Percentiles rank a stretch among this genome's conserved stretches.
Conservation (phyloP, 2,888 invertebrate species). For the Apeira syringaria region DNA sequence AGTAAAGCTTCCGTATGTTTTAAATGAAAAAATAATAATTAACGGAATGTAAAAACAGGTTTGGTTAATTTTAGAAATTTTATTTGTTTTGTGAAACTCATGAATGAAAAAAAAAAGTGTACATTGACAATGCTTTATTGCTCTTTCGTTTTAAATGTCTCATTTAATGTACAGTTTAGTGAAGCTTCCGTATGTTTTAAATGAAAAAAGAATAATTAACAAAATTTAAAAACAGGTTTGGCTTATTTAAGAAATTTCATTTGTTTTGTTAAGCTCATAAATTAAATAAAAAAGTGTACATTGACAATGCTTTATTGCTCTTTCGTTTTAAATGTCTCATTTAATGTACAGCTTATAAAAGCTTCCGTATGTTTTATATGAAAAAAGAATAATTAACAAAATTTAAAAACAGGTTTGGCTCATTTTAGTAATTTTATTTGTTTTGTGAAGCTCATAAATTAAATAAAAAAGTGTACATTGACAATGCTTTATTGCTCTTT, state of each 20-base stretch:
- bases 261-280: constrained; percentile 34
- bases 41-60: no score
- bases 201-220: no score
- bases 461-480: constrained; percentile 37
- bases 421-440: constrained; percentile 33
- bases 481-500: constrained; percentile 28
- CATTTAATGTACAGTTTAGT: no score
- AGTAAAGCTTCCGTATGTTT: no score
- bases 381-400: no score
- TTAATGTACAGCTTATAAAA: no score
- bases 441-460: constrained; percentile 39
- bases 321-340: constrained; percentile 23
- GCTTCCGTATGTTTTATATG: no score
- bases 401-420: no score
- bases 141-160: constrained; percentile 2
- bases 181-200: no score
- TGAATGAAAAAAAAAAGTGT: constrained; percentile 42
- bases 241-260: constrained; percentile 30
- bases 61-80: constrained; percentile 25
- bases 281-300: constrained; percentile 41
- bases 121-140: constrained; percentile 32
- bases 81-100: constrained; percentile 34
- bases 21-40: no score
- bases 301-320: constrained; percentile 49
- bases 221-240: no score